Conservation (phyloP, 2,888 invertebrate species). For the Drosophila multiciliata region DNA sequence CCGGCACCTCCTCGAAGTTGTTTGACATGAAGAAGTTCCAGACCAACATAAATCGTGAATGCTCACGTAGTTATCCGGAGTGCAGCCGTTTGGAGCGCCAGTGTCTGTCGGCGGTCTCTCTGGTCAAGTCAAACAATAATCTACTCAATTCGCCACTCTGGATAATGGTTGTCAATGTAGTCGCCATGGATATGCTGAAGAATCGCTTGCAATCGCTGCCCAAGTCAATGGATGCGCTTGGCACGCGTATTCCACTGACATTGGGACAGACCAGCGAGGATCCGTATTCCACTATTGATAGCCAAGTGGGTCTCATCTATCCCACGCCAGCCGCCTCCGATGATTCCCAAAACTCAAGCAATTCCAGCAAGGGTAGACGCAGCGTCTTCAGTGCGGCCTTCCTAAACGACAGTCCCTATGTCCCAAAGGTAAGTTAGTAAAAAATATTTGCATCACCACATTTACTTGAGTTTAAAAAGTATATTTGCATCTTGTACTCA, state of each 20-base stretch:
- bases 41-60: slow-evolving; percentile 88
- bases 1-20: slow-evolving; percentile 88
- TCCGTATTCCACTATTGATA: slow-evolving; percentile 84
- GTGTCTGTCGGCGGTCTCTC: slow-evolving; percentile 89
- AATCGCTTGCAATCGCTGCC: slow-evolving; percentile 87
- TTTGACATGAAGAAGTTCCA: slow-evolving; percentile 91
- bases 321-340: slow-evolving; percentile 82
- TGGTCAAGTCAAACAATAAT: slow-evolving; percentile 89
- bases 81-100: slow-evolving; percentile 88
- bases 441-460: background rate
- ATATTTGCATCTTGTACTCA: background rate
- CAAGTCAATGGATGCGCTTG: slow-evolving; percentile 81
- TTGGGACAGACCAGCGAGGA: slow-evolving; percentile 81
- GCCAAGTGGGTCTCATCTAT: slow-evolving; percentile 84
- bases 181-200: slow-evolving; percentile 91
- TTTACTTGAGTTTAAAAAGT: background rate
- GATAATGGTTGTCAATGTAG: slow-evolving; percentile 92
- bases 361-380: slow-evolving; percentile 77
- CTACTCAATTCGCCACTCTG: slow-evolving; percentile 91
- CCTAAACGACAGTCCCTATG: slow-evolving; percentile 83
- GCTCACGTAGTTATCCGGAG: slow-evolving; percentile 89
- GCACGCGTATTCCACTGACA: slow-evolving; percentile 77
- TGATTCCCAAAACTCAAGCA: slow-evolving; percentile 80
- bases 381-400: slow-evolving; percentile 78
- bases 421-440: slow-evolving; percentile 80